These are phyloP conservation scores for Premnoplex brunnescens DNA, from an alignment of 2,797 vertebrate genomes.

Conservation along the genomic window DNA sequence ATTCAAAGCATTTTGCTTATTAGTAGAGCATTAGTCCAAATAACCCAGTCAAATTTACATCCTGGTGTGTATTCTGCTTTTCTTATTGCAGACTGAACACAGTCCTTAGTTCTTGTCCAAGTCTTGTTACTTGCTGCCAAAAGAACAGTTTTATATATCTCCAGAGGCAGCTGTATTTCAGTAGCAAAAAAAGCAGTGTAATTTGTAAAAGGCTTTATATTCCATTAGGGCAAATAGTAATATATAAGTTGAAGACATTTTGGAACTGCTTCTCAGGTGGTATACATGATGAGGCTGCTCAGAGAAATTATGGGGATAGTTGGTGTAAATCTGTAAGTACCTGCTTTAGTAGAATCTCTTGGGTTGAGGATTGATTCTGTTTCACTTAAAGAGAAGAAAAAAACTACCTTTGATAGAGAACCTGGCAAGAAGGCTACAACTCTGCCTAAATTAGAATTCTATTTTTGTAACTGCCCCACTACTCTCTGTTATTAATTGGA, in stretches of 20 bases:
- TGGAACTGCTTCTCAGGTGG: not conserved
- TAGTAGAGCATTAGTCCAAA: not conserved
- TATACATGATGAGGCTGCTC: not conserved
- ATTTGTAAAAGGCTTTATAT: not conserved
- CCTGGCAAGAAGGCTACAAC: not conserved
- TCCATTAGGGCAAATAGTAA: not conserved
- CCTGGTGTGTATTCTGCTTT: not conserved
- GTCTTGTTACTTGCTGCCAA: not conserved
- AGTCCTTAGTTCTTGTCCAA: not conserved
- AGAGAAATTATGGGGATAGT: not conserved
- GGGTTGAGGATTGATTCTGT: not conserved
- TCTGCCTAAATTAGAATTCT: not conserved
- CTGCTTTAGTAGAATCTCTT: not conserved
- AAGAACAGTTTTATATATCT: not conserved
- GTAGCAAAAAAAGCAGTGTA: not conserved
- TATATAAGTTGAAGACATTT: not conserved
- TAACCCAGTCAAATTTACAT: not conserved
- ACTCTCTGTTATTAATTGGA: not conserved
- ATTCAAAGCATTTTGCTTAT: not conserved
- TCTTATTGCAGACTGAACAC: not conserved
- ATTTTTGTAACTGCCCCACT: not conserved
- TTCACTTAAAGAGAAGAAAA: not conserved
- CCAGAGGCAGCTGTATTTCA: not conserved
- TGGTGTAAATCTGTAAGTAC: not conserved
- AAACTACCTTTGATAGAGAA: not conserved